Base-by-base conservation (phyloP, 2,888 invertebrate species). In the Criorhina ranunculi region DNA sequence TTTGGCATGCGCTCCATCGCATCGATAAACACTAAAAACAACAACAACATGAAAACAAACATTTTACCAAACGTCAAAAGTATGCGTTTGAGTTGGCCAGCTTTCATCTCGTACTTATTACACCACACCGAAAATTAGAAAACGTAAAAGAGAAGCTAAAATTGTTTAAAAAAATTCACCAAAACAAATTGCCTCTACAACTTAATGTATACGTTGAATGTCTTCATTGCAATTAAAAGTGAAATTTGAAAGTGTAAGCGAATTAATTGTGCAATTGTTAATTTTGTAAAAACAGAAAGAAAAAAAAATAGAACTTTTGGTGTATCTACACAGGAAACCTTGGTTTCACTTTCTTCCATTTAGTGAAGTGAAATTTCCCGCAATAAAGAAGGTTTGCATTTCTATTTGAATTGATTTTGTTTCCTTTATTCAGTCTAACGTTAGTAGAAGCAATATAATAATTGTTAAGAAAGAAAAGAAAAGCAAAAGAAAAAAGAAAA, bases 11-110 rank as follows among this genome's bases (percentile, higher is more conserved):
- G 75, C 67, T 44, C 60, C 35, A 60, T 24, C 29, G 11, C 15
- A 69, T 60, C 87, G 31, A 17, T 31, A 86, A 89, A 89, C 44
- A 42, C 11, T 40, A 15, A 40, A 64, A 64, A 64, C 57, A 70
- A 66, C 35, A 76, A 81, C 49, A 67, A 57, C 46, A 60, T 42
- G 46, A 80, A 79, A 80, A 80, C 60, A 80, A 80, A 80, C 73
- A 73, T 60, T 73, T 49, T 24, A 15, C 37, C 31, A 80, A 80
- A 80, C 44, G 79, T 80, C 79, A 80, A 67, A 19, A 24, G 66
- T 57, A 55, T 46, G 42, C 66, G 17, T 66, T 24, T 24, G 24
- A 24, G 46, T 46, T 57, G 57, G 57, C 49, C 35, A 53, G 53
- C 79, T 80, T 73, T 73, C 72, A 57, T 79, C 72, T 72, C 40